phyloP scores from a whole-genome alignment of 2,888 invertebrate species.

The Ochropleura leucogaster region DNA sequence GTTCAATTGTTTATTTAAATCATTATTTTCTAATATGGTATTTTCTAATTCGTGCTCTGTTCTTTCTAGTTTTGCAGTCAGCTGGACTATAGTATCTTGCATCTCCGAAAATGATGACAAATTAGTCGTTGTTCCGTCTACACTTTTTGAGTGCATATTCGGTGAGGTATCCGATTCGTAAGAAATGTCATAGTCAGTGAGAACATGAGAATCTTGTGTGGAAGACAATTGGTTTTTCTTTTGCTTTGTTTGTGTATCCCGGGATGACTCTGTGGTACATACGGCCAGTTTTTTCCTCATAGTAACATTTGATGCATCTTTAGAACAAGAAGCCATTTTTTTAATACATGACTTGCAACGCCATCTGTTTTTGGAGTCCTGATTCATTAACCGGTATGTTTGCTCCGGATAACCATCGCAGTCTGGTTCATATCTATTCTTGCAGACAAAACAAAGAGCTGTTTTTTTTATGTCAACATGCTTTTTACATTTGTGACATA shows the following conservation, averaged over 20 bases:
- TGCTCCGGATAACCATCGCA: constrained; percentile 9
- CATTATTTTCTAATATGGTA: neutral
- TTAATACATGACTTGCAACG: neutral
- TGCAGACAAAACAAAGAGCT: neutral
- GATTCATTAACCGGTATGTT: neutral
- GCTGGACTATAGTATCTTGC: neutral
- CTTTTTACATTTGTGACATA: neutral
- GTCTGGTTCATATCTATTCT: neutral
- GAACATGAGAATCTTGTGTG: neutral
- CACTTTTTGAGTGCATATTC: constrained; percentile 2
- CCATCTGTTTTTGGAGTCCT: neutral
- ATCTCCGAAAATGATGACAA: constrained; percentile 30
- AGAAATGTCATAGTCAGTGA: constrained; percentile 2
- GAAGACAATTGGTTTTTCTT: neutral
- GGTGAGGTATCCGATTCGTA: constrained; percentile 10
- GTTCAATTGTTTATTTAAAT: neutral
- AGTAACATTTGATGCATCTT: neutral
- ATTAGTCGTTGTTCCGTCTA: constrained; percentile 4
- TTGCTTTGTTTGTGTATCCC: too few relatives aligned
- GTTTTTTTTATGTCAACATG: constrained; percentile 1
- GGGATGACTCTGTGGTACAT: neutral
- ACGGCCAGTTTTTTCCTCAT: neutral
- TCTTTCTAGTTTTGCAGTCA: neutral
- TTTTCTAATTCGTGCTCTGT: constrained; percentile 4
- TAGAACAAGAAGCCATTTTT: neutral